Base-by-base conservation (phyloP, 2,113 vertebrate species). In the Microcebus lehilahytsara region DNA sequence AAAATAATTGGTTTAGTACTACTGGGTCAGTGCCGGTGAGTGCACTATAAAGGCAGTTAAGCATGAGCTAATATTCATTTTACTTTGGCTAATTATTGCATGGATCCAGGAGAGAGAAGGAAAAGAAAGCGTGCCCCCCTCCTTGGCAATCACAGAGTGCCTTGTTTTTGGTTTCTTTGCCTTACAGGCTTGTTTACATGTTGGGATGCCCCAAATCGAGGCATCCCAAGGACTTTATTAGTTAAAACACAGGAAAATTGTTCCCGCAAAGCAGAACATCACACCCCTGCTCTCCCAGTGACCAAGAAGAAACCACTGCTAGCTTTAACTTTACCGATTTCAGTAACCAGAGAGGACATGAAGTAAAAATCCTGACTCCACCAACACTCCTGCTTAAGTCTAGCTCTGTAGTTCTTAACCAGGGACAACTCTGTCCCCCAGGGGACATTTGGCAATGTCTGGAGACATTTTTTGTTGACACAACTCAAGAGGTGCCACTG, bases 1-100 rank as follows among this genome's bases (percentile, higher is more conserved):
- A 98, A 99, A 99, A 99, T 99, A 99, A 99, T 98, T 98, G 98
- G 98, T 99, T 99, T 99, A 99, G 98, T 98, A 98, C 98, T 98
- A 98, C 98, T 99, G 98, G 99, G 99, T 99, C 99, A 99, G 98
- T 98, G 98, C 98, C 93, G 97, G 98, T 88, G 96, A 99, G 98
- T 97, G 97, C 94, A 72, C 98, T 97, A 97, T 98, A 99, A 98
- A 99, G 97, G 97, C 98, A 99, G 98, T 98, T 99, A 98, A 99
- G 98, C 98, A 98, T 98, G 98, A 98, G 98, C 98, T 99, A 99
- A 99, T 99, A 99, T 98, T 99, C 99, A 99, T 99, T 99, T 99
- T 98, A 97, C 98, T 99, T 98, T 77, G 66, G 98, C 98, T 99
- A 99, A 99, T 99, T 99, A 99, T 98, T 98, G 98, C 98, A 98